Base-by-base conservation (phyloP, 2,797 vertebrate genomes). In the Chrysocyon brachyurus region DNA sequence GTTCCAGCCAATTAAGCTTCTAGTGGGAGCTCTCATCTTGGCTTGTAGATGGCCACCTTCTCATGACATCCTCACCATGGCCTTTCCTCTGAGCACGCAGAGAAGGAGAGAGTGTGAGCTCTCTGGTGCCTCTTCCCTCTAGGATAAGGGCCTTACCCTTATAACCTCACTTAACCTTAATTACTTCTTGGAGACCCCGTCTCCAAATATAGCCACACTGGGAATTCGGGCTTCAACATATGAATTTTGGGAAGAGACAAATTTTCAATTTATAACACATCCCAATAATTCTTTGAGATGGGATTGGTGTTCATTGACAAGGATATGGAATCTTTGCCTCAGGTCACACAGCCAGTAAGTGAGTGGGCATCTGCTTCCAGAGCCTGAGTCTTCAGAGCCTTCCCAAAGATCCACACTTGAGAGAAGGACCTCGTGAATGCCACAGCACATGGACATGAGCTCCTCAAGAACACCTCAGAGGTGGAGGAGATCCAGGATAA, bases 291-390 rank as follows among this genome's bases (percentile, higher is more conserved):
- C 33, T 49, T 24, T 22, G 26, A 91, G 24, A 5, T 22, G 61
- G 12, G 4, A 14, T 0, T 24, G 68, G 56, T 15, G 12, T 28
- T 70, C 36, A 21, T 14, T 15, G 1, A 21, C 57, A 6, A 28
- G 11, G 49, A 36, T 16, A 8, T 5, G 36, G 56, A 61, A 26
- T 40, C 15, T 16, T 70, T 64, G 4, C 16, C 36, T 12, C 24
- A 17, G 54, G 24, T 33, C 83, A 63, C 72, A 68, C 26, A n/a
- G 40, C 70, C 46, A 21, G 26, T 31, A 59, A 73, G 87, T 59
- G 7, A 14, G 12, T 2, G 0, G 52, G 9, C 79, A 93, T 12
- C 36, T 21, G 11, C 46, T 17, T 46, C 56, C 33, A 86, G 46
- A 49, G 22, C 33, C 66, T 10, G 3, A 22, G 28, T 49, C 72